phyloP scores from a whole-genome alignment of 2,113 vertebrate species.

The Xyliphius kryptos region DNA sequence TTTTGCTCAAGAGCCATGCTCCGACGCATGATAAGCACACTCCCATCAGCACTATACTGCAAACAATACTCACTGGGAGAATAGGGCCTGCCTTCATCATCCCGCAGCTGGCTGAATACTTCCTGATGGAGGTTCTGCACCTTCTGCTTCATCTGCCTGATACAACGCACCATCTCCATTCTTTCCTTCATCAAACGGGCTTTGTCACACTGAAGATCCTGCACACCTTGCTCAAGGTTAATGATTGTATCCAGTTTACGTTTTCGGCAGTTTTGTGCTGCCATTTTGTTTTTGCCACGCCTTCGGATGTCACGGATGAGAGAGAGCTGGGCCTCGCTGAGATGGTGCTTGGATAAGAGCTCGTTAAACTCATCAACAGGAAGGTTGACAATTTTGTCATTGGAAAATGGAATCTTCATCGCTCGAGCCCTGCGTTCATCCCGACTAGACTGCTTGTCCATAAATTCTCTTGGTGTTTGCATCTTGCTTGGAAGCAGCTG shows the following conservation, averaged over 20 bases:
- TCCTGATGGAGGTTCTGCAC: conserved; percentile 93
- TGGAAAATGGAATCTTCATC: conserved; percentile 98
- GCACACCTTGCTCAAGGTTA: conserved; percentile 91
- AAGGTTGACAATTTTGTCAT: conserved; percentile 96
- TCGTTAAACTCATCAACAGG: conserved; percentile 98
- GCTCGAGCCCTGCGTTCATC: conserved; percentile 88
- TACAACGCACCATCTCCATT: conserved; percentile 85
- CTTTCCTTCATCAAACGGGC: conserved; percentile 89
- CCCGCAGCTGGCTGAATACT: conserved; percentile 85
- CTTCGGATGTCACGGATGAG: conserved; percentile 94
- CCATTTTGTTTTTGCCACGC: conserved; percentile 98
- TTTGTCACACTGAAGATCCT: conserved; percentile 85
- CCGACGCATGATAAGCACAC: conserved; percentile 82
- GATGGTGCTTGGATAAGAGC: conserved; percentile 90
- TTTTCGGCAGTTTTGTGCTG: conserved; percentile 95
- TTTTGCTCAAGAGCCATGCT: conserved; percentile 68
- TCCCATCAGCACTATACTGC: conserved; percentile 84
- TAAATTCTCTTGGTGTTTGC: conserved; percentile 62
- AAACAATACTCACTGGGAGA: conserved; percentile 84
- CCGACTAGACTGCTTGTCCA: conserved; percentile 88
- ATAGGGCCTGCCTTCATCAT: conserved; percentile 89
- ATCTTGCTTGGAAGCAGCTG: conserved; percentile 56
- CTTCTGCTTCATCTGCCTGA: conserved; percentile 97
- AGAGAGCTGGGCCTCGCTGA: conserved; percentile 89
- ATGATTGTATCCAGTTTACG: conserved; percentile 97